Percentiles rank a stretch among this genome's conserved stretches.
These are phyloP conservation scores for Apodemia duryi DNA, from an alignment of 2,888 invertebrate genomes.

Conservation along the genomic window DNA sequence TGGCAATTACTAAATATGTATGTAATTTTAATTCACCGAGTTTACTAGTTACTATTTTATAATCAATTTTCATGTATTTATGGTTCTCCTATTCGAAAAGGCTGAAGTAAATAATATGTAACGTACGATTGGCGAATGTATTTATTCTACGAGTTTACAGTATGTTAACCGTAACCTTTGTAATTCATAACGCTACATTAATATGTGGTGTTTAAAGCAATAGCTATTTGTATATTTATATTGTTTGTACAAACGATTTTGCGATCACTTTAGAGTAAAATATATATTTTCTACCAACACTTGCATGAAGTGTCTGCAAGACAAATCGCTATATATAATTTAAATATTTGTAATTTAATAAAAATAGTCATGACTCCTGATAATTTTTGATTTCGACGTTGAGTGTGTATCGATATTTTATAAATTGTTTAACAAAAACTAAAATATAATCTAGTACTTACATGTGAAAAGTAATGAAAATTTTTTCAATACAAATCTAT, in stretches of 20 bases:
- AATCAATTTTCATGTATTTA: slow-evolving; percentile 66
- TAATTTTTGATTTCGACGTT: slow-evolving; percentile 19
- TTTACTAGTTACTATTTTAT: slow-evolving; percentile 73
- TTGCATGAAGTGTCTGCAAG: slow-evolving; percentile 40
- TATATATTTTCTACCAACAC: slow-evolving; percentile 65
- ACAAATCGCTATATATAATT: slow-evolving; percentile 29
- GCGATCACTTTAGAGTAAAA: slow-evolving; percentile 55
- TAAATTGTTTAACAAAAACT: background rate
- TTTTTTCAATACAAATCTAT: no score
- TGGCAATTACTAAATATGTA: slow-evolving; percentile 38
- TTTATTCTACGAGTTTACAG: slow-evolving; percentile 47
- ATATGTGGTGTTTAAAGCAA: slow-evolving; percentile 56
- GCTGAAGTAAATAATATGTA: slow-evolving; percentile 67
- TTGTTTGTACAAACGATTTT: slow-evolving; percentile 61
- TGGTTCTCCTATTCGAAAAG: slow-evolving; percentile 77
- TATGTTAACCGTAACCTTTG: slow-evolving; percentile 1
- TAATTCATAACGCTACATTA: slow-evolving; percentile 40
- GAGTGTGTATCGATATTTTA: slow-evolving; percentile 4
- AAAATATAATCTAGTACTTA: no score
- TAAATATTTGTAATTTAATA: slow-evolving; percentile 25
- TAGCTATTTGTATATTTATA: slow-evolving; percentile 76
- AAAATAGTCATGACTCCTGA: slow-evolving; percentile 2
- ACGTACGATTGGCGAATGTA: slow-evolving; percentile 66
- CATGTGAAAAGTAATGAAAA: no score
- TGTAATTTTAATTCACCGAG: slow-evolving; percentile 67